phyloP scores from a whole-genome alignment of 35 echinoderm and acorn worm species.

The Apostichopus parvimensis region DNA sequence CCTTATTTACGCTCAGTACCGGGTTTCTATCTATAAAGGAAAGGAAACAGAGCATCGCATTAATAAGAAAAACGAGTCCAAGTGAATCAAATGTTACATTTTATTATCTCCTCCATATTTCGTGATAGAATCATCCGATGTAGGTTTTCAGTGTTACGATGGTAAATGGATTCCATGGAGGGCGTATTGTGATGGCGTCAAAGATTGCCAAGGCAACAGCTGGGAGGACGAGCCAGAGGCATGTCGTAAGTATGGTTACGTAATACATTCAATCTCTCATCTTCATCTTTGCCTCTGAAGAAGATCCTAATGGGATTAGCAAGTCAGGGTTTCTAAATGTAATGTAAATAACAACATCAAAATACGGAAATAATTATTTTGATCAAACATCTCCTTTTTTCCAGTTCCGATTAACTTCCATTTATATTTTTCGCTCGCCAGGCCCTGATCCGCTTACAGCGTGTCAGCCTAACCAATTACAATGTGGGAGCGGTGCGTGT shows the following conservation, averaged over 20 bases:
- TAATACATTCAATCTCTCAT: no score
- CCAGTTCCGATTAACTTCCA: neutral
- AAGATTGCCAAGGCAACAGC: slow-evolving; percentile 83
- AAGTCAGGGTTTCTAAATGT: no score
- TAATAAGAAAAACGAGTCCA: no score
- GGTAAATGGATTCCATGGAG: slow-evolving; percentile 72
- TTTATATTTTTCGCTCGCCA: neutral
- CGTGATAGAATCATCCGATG: slow-evolving; percentile 53
- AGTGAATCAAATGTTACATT: no score
- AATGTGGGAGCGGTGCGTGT: slow-evolving; percentile 88
- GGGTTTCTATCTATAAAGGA: no score
- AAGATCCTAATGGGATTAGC: no score
- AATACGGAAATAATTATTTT: no score
- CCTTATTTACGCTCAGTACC: no score
- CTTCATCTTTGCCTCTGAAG: no score
- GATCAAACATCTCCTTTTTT: no score
- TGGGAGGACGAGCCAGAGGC: slow-evolving; percentile 81
- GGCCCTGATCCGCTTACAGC: neutral
- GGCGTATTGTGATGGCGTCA: slow-evolving; percentile 85
- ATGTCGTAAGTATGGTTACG: slow-evolving; percentile 42
- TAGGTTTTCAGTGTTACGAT: slow-evolving; percentile 93
- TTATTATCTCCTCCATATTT: neutral
- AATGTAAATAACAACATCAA: no score
- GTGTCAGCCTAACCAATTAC: slow-evolving; percentile 32
- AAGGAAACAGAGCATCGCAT: no score